A percentile compares a stretch with the other conserved stretches of the same genome.
phyloP scores from a whole-genome alignment of 2,888 invertebrate species.

The Cataglyphis livida region DNA sequence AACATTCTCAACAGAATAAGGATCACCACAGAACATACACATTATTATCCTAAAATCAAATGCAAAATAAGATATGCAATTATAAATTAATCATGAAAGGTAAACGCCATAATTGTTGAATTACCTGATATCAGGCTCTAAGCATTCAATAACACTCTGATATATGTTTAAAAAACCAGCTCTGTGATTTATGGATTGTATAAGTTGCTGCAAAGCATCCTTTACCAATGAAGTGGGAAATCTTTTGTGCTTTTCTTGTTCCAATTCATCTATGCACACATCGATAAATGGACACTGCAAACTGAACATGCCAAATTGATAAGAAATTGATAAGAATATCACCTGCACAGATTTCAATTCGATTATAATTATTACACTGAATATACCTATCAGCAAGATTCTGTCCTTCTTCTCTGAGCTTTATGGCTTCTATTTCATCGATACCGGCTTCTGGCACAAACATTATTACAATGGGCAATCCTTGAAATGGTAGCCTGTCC shows the following conservation, averaged over 20 bases:
- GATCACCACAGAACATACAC: slow-evolving; percentile 98
- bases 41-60: slow-evolving; percentile 91
- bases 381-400: slow-evolving; percentile 93
- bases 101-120: slow-evolving; percentile 22
- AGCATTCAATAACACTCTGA: slow-evolving; percentile 92
- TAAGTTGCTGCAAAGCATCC: slow-evolving; percentile 91
- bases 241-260: slow-evolving; percentile 86
- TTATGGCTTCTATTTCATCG: slow-evolving; percentile 94
- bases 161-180: slow-evolving; percentile 91
- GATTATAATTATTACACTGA: slow-evolving; percentile 1
- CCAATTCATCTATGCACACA: slow-evolving; percentile 88
- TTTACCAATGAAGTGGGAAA: slow-evolving; percentile 89
- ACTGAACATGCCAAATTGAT: slow-evolving; percentile 84
- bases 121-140: slow-evolving; percentile 94
- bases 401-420: slow-evolving; percentile 95
- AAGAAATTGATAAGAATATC: slow-evolving; percentile 32
- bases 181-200: slow-evolving; percentile 92
- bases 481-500: slow-evolving; percentile 94
- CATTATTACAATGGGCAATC: slow-evolving; percentile 95
- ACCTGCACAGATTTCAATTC: background rate
- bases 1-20: slow-evolving; percentile 95
- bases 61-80: slow-evolving; percentile 61
- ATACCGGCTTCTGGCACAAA: slow-evolving; percentile 94
- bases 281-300: slow-evolving; percentile 95
- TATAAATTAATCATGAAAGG: background rate